phyloP scores from a whole-genome alignment of 2,888 invertebrate species.

The Mythimna ferrago region DNA sequence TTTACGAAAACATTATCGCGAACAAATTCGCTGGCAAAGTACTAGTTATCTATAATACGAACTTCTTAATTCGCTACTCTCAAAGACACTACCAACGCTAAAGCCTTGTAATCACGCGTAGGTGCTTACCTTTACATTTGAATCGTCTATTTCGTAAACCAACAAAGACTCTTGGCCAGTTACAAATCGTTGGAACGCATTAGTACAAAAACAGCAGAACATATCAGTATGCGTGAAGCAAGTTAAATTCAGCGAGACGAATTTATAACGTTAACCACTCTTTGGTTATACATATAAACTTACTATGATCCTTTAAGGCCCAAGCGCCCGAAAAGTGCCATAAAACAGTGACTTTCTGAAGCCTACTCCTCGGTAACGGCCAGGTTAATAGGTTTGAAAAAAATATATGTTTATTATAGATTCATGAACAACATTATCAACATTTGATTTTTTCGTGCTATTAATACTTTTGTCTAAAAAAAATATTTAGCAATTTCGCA shows the following conservation, averaged over 20 bases:
- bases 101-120: slow-evolving; percentile 29
- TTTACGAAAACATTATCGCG: too few relatives aligned
- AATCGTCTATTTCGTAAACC: slow-evolving; percentile 45
- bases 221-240: slow-evolving; percentile 52
- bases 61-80: slow-evolving; percentile 18
- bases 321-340: too few relatives aligned
- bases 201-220: slow-evolving; percentile 48
- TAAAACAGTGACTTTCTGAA: too few relatives aligned
- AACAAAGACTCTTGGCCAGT: slow-evolving; percentile 46
- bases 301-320: neutral
- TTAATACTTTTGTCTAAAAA: too few relatives aligned
- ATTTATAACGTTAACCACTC: slow-evolving; percentile 45
- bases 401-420: too few relatives aligned
- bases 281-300: too few relatives aligned
- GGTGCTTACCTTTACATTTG: slow-evolving; percentile 34
- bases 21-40: too few relatives aligned
- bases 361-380: too few relatives aligned
- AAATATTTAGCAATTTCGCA: too few relatives aligned
- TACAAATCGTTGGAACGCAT: slow-evolving; percentile 48
- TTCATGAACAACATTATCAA: too few relatives aligned
- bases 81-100: slow-evolving; percentile 10
- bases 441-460: too few relatives aligned
- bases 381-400: too few relatives aligned
- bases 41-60: neutral
- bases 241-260: slow-evolving; percentile 44